Evolutionary conservation across 2,113 vertebrate species (phyloP).

Genomic region (Capreolus pygargus): DNA sequence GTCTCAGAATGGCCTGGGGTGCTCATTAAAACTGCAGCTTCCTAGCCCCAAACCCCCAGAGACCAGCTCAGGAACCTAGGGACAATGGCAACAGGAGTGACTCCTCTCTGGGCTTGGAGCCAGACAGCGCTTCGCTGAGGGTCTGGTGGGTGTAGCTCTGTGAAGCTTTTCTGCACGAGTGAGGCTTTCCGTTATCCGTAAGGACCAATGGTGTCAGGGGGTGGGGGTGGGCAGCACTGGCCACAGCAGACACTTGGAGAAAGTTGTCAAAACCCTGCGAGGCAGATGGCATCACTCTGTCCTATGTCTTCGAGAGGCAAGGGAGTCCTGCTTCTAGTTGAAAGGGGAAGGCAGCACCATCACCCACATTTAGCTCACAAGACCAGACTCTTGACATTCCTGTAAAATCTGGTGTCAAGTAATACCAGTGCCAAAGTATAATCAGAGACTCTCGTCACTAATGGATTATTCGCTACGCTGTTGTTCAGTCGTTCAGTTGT

Average conservation of each 20-base stretch:
- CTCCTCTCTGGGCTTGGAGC: not conserved
- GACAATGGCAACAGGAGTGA: not conserved
- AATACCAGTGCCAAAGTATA: not conserved
- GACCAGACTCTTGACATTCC: not conserved
- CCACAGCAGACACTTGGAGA: not conserved
- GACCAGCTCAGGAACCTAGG: not conserved
- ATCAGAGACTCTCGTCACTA: not conserved
- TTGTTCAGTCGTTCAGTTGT: not conserved
- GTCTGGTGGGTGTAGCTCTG: accelerated
- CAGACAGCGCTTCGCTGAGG: not conserved
- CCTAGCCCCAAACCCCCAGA: not conserved
- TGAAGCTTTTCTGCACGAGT: not conserved
- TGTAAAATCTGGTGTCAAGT: not conserved
- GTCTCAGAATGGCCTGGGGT: not conserved
- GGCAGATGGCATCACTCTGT: accelerated
- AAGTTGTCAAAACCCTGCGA: not conserved
- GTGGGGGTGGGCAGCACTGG: accelerated
- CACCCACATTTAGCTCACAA: not conserved
- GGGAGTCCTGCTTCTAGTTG: too few relatives aligned
- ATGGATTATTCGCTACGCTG: accelerated
- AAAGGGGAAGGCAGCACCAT: not conserved
- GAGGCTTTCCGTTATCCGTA: accelerated
- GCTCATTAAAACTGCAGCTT: not conserved
- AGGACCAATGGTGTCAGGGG: not conserved
- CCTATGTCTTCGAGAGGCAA: not conserved